Conservation (phyloP, 2,113 vertebrate genomes). For the Urocynchramus pylzowi region DNA sequence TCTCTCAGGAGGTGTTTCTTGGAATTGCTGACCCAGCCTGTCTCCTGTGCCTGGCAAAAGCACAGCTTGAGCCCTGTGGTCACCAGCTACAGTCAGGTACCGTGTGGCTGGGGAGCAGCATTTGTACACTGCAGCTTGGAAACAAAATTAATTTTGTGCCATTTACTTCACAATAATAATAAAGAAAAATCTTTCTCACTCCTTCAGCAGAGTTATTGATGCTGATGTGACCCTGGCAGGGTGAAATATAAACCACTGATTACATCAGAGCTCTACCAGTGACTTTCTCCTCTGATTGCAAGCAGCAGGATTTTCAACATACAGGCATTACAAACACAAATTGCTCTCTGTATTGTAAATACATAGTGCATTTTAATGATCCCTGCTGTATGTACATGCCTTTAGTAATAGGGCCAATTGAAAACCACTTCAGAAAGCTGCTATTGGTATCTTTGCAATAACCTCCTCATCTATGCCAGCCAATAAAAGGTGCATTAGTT, state of each 20-base stretch:
- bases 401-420: slow-evolving; percentile 17
- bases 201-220: background rate
- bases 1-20: background rate
- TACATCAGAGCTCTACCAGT: slow-evolving; percentile 18
- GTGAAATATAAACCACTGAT: slow-evolving; percentile 55
- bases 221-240: background rate
- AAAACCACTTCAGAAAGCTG: slow-evolving; percentile 37
- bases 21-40: background rate
- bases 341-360: background rate
- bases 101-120: background rate
- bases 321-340: background rate
- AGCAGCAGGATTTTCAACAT: background rate
- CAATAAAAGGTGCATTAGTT: slow-evolving; percentile 53
- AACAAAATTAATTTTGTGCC: background rate
- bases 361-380: slow-evolving; percentile 9
- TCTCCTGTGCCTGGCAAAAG: background rate
- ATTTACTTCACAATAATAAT: background rate
- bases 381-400: background rate
- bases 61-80: background rate
- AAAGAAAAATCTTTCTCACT: background rate
- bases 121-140: background rate
- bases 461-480: background rate
- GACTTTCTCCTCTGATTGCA: background rate
- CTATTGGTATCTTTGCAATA: slow-evolving; percentile 43
- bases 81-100: background rate